Evolutionary conservation across 2,113 vertebrate genomes (phyloP), one percentile per base, ranked within the genome.

Genomic region (Ceyx cyanopectus): DNA sequence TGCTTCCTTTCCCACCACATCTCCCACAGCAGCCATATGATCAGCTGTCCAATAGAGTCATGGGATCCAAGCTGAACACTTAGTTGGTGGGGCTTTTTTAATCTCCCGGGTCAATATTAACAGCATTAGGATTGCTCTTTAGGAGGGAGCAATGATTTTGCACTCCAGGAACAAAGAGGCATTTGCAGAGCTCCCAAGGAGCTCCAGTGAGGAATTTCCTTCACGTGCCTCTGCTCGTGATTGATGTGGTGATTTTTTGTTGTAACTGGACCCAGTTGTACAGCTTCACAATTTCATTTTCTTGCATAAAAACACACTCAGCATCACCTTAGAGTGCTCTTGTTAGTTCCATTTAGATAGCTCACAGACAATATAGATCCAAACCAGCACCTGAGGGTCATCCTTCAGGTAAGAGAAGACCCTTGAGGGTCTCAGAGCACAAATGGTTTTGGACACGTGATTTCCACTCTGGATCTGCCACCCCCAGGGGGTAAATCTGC

Each of bases 41-140:
- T 93, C 77, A 92, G 92, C 68, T 77, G 68, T 85, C 95, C 91
- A 93, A 87, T 92, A 80, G 26, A 78, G 56, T 81, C 87, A 95
- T 30, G 83, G 81, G 70, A 94, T 94, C 62, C 75, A 89, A 89
- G 45, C 70, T 69, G 26, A 22, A 77, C 43, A 46, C 72, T 93
- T 85, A 23, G 67, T 91, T 81, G 77, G 46, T 76, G 61, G 48
- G 21, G 45, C 12, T 86, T 92, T 93, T 94, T 88, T 41, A 87
- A 94, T 76, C 66, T 92, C 62, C 70, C 4, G 4, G 4, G 82
- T 92, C 93, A 95, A 94, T 96, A 91, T 70, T 89, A 93, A 96
- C 95, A 96, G 84, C 92, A 91, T 93, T 94, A 70, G 65, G 77
- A 69, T 87, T 87, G 58, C 63, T 80, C 46, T 93, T 93, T 91